These are phyloP conservation scores for Callopanchax toddi DNA, from an alignment of 2,113 vertebrate genomes.

Conservation along the genomic window DNA sequence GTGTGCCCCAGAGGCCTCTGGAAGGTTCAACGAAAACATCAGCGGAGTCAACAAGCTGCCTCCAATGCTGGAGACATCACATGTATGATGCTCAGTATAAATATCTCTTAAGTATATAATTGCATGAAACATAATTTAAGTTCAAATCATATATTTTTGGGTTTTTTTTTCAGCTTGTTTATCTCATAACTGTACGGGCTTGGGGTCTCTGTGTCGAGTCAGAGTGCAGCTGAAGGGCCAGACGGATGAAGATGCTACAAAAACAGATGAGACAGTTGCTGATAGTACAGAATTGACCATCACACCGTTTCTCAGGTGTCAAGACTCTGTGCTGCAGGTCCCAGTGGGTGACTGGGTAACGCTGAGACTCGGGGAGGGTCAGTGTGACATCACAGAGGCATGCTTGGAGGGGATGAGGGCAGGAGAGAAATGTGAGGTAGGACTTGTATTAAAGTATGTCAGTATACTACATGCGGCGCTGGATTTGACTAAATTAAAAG, in stretches of 20 bases:
- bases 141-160: neutral
- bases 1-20: conserved; percentile 76
- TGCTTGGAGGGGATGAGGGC: conserved; percentile 87
- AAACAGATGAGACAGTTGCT: neutral
- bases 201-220: conserved; percentile 83
- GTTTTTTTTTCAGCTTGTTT: conserved; percentile 27
- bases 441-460: neutral
- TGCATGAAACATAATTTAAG: neutral
- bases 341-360: conserved; percentile 76
- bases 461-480: too few species aligned
- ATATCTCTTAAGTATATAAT: neutral
- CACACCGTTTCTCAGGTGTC: conserved; percentile 48
- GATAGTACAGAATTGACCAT: conserved; percentile 11
- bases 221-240: conserved; percentile 56
- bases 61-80: conserved; percentile 11
- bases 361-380: conserved; percentile 79
- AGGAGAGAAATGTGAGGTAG: conserved; percentile 80
- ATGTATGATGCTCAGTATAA: conserved; percentile 2
- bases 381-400: conserved; percentile 83
- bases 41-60: conserved; percentile 35
- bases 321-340: conserved; percentile 74
- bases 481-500: neutral
- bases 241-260: neutral
- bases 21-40: conserved; percentile 56
- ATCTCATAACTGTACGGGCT: conserved; percentile 71